Base-by-base conservation (phyloP, 2,113 vertebrate genomes). In the Grantiella picta region DNA sequence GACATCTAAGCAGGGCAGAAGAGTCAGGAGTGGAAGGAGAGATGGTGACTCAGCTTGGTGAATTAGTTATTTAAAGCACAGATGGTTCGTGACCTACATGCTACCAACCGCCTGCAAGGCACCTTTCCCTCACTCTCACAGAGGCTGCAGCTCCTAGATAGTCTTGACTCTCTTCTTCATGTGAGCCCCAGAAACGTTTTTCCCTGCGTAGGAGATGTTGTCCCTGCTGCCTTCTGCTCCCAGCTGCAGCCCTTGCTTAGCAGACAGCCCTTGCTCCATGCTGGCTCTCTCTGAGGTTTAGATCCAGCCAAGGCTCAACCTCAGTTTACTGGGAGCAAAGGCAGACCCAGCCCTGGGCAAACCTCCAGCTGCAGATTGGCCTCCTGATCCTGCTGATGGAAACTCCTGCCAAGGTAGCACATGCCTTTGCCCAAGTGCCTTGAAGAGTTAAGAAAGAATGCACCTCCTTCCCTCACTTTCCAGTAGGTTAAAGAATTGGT, bases 401-500 rank as follows among this genome's bases (percentile, higher is more conserved):
- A 87, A 18, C 21, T n/a, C 29, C 45, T 73, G 68, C 9, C 27
- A 78, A 10, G 25, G 14, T 54, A 89, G 47, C 20, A 84, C 14
- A 38, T 47, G 20, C 5, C 25, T 69, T 19, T 54, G 33, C 13
- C 16, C 49, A 60, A 81, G 64, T 33, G 22, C 35, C 59, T 65
- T 28, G 3, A 66, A 54, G 18, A 45, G 9, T 28, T 53, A 40
- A 45, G 56, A 23, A 59, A 28, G 20, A n/a, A 31, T 13, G 13
- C 20, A 19, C 2, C 14, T 25, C 10, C 21, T 28, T 33, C 10
- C 5, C 10, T 7, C 1, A 2, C 10, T 12, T 54, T 11, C 7
- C 59, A 57, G 28, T 29, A 73, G 18, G 13, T 35, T 29, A 33
- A 80, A 64, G 4, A 31, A 45, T 15, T 65, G 31, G 4, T 3